A percentile compares a stretch with the other conserved stretches of the same genome.
phyloP scores from a whole-genome alignment of 2,113 vertebrate species.

The Crotalus horridus region DNA sequence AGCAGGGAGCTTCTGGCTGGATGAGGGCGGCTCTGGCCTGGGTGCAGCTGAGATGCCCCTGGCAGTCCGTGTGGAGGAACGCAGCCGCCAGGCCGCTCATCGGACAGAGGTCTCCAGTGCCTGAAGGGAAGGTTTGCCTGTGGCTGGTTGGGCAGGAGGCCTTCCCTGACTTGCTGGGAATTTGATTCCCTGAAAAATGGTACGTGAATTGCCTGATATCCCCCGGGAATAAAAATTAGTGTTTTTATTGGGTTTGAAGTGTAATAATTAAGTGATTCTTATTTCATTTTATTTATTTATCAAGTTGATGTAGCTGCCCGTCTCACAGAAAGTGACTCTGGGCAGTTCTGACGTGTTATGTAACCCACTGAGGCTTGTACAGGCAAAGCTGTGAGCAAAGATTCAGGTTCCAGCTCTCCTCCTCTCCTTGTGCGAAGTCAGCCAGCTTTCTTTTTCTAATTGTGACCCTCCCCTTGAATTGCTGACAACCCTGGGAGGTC shows the following conservation, averaged over 20 bases:
- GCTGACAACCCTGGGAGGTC: neutral
- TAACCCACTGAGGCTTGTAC: neutral
- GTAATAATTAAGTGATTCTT: neutral
- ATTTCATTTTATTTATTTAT: neutral
- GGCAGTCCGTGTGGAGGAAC: neutral
- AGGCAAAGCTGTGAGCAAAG: neutral
- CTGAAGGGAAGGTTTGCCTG: neutral
- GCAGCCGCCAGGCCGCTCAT: neutral
- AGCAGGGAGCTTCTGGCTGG: neutral
- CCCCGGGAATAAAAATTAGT: neutral
- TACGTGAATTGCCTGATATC: neutral
- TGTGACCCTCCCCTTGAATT: neutral
- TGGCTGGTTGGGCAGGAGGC: neutral
- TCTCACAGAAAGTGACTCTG: neutral
- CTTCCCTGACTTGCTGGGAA: neutral
- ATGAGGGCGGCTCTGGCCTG: neutral
- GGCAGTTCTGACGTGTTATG: neutral
- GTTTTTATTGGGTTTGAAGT: neutral
- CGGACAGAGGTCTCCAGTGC: neutral
- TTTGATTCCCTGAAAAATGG: neutral
- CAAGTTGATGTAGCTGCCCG: neutral
- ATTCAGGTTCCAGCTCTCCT: accelerated
- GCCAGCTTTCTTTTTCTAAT: neutral
- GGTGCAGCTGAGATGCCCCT: neutral
- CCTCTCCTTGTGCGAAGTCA: neutral